Evolutionary conservation across 2,888 invertebrate genomes (phyloP), one percentile per base, ranked within the genome.

Genomic region (Spisula solida): DNA sequence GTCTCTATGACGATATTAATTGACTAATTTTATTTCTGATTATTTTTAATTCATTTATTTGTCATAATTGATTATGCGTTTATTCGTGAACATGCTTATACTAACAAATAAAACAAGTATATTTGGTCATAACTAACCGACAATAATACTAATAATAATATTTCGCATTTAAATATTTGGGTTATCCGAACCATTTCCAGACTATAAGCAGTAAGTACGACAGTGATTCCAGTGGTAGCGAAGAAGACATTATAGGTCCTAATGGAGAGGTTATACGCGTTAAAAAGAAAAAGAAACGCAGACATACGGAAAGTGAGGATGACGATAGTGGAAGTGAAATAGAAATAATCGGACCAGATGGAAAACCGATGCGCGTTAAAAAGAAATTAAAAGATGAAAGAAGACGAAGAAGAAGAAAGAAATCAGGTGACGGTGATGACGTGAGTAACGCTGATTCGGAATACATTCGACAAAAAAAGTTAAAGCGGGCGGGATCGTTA

Each of bases 331-430:
- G 70, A 12, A 90, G 83, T 51, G 90, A 88, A 20, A 79, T 81
- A n/a, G 87, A 88, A 86, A 81, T 88, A 14, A 85, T 86, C 8
- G 88, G 90, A 12, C 83, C 88, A 47, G 90, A 90, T 82, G 90
- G 88, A 12, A 47, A 75, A 10, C 70, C 83, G 16, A 60, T 87
- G 0, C 82, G 86, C n/a, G 85, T 84, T 10, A 88, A 85, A 41
- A 60, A 56, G 70, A 75, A 87, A 20, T 18, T 75, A 31, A 83
- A 88, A 66, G 66, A 84, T 56, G 83, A 82, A 14, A 60, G 82
- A 56, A 78, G 25, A 34, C 25, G 31, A 16, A 34, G 75, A 75
- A n/a, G 60, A 41, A 6, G 81, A 55, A 82, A 56, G 70, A 75
- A 75, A 66, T n/a, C 70, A 31, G 84, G 78, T 18, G 81, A 86